Evolutionary conservation across 2,113 vertebrate species (phyloP), one percentile per base, ranked within the genome.

Genomic region (Lipophrys pholis): DNA sequence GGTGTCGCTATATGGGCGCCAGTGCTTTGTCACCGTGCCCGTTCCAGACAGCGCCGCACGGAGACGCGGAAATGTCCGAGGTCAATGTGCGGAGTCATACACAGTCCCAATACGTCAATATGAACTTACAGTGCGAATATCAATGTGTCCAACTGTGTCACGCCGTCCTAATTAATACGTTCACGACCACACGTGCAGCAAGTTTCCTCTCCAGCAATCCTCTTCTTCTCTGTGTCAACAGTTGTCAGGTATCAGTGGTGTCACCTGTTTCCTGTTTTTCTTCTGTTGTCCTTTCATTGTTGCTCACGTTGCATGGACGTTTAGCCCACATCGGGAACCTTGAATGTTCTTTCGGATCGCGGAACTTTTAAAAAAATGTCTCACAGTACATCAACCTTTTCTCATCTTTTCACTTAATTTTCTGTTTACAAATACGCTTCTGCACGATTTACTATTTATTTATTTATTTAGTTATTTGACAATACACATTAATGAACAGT

Each of bases 191-290:
- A 17, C 15, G 73, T 76, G 71, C 40, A 41, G 36, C 6, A 10
- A 52, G 58, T 61, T 80, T 76, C 64, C 17, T 63, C 16, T 78
- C 59, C 59, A 53, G 48, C 64, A 63, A 53, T 71, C 51, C 62
- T 21, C 62, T 9, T 72, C 17, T 79, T n/a, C n/a, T 16, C 42
- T 52, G 35, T 42, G 17, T 56, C 54, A 65, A 69, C 82, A 64
- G 39, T 14, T 48, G 58, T 80, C 11, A 21, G 58, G 51, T 83
- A 59, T 69, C 69, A 67, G 5, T 2, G 21, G 66, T 16, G 40
- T 81, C 76, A 76, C 63, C 82, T 77, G 76, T 50, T 86, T 82
- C 77, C 60, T 58, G 76, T n/a, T 69, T 61, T 73, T 71, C 43
- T 15, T 66, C 63, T 1, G 11, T 49, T 49, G 72, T 57, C 50